Evolutionary conservation across 2,888 invertebrate genomes (phyloP), one percentile per base, ranked within the genome.

Genomic region (Andrena marginata): DNA sequence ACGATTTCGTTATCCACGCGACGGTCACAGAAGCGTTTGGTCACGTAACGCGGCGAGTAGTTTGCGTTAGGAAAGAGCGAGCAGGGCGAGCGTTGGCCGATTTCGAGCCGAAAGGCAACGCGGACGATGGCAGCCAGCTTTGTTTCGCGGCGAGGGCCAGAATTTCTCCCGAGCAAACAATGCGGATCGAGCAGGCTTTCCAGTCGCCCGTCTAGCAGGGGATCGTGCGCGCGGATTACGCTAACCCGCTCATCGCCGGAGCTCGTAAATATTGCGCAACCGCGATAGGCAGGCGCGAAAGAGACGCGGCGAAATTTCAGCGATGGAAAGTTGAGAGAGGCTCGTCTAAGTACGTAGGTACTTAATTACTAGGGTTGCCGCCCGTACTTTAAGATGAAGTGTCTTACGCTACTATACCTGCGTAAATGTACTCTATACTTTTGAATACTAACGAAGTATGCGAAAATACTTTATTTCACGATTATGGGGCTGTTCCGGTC

Each of bases 231-330:
- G 23, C 20, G 31, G 49, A 29, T 51, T 49, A 49, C 54, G 49
- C 64, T 49, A 51, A 69, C 35, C 5, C 64, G 29, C 23, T 16
- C 23, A 54, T 56, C 71, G 49, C 59, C 31, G 26, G 26, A 26
- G 67, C 78, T 54, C 20, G 80, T 62, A 82, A 86, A 82, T 35
- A 82, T 87, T 88, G 64, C 86, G 82, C 77, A 88, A 87, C 70
- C 33, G 59, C 71, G 79, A 51, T 77, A 75, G 20, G 31, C 48
- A 73, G 74, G 72, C 69, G 68, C 72, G 59, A 59, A 56, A 59
- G 54, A 73, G 70, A 81, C 68, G 65, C 67, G 70, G 60, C 51
- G 62, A 72, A 81, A 80, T 80, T 80, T 69, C 60, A 82, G 82
- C 82, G 82, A 79, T 85, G 77, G 86, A 87, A 87, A 86, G 87